Evolutionary conservation across 2,113 vertebrate genomes (phyloP).

Genomic region (Pavo muticus): DNA sequence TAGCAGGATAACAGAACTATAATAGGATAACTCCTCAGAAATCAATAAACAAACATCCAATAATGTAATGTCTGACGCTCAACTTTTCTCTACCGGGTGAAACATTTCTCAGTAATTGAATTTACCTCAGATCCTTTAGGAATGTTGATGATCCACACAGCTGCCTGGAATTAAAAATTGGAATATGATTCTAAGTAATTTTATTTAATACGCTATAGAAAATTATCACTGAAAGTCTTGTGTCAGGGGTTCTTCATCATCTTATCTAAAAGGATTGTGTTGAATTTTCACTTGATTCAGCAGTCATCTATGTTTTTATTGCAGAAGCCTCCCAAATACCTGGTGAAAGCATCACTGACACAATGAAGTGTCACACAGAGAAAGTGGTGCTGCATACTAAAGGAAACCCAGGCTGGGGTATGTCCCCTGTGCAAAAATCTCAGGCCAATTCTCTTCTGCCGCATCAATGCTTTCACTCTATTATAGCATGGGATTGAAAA

Average conservation of each 20-base stretch:
- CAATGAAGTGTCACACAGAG: not conserved
- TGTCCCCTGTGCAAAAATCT: not conserved
- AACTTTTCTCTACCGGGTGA: slow-evolving; percentile 43
- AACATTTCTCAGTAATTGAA: slow-evolving; percentile 53
- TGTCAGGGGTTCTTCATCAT: slow-evolving; percentile 29
- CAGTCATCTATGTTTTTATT: slow-evolving; percentile 27
- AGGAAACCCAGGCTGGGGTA: not conserved
- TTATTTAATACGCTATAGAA: slow-evolving; percentile 46
- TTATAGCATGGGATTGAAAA: not conserved
- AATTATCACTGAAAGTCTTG: slow-evolving; percentile 30
- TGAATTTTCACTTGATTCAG: slow-evolving; percentile 55
- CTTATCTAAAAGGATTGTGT: slow-evolving; percentile 59
- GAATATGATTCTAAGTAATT: slow-evolving; percentile 48
- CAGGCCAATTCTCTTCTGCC: not conserved
- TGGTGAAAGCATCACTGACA: not conserved
- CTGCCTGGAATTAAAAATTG: slow-evolving; percentile 52
- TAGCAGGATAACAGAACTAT: slow-evolving; percentile 50
- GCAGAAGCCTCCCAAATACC: slow-evolving; percentile 11
- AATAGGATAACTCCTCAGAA: slow-evolving; percentile 57
- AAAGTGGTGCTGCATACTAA: not conserved
- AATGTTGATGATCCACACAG: slow-evolving; percentile 55
- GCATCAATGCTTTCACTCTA: not conserved
- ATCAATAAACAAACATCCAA: slow-evolving; percentile 69
- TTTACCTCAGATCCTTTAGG: slow-evolving; percentile 61
- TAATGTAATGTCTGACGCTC: slow-evolving; percentile 51